Conservation (phyloP, 2,888 invertebrate species). For the Vanessa cardui region DNA sequence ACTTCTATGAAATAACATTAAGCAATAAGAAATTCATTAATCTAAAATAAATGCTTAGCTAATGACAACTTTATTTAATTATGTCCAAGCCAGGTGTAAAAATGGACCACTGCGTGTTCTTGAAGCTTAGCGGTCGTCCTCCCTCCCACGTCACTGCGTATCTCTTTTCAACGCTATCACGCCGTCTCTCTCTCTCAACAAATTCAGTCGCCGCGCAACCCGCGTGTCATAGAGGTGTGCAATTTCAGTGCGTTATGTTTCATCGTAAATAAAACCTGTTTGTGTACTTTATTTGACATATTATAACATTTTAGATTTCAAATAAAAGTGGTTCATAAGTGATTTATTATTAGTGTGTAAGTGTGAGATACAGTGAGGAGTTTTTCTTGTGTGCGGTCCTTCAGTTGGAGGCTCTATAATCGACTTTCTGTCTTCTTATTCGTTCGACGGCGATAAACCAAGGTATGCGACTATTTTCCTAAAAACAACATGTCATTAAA, state of each 20-base stretch:
- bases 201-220: conserved; percentile 75
- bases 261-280: conserved; percentile 67
- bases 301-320: conserved; percentile 24
- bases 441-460: conserved; percentile 57
- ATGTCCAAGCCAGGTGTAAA: conserved; percentile 6
- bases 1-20: too few species aligned
- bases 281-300: conserved; percentile 39
- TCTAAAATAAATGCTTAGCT: conserved; percentile 5
- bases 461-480: conserved; percentile 34
- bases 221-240: conserved; percentile 67
- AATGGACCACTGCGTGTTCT: conserved; percentile 66
- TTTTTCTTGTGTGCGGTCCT: conserved; percentile 71
- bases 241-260: conserved; percentile 48
- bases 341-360: conserved; percentile 48
- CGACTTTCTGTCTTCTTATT: conserved; percentile 60
- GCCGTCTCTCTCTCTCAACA: conserved; percentile 67
- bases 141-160: conserved; percentile 66
- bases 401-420: conserved; percentile 73
- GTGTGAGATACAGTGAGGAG: conserved; percentile 70
- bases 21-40: background rate
- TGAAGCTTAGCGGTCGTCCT: conserved; percentile 72
- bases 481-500: conserved; percentile 9
- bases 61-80: conserved; percentile 11
- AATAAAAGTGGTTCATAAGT: conserved; percentile 41
- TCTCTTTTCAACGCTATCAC: conserved; percentile 69